A percentile compares a stretch with the other conserved stretches of the same genome.
phyloP scores from a whole-genome alignment of 2,113 vertebrate species.

The Mohoua ochrocephala region DNA sequence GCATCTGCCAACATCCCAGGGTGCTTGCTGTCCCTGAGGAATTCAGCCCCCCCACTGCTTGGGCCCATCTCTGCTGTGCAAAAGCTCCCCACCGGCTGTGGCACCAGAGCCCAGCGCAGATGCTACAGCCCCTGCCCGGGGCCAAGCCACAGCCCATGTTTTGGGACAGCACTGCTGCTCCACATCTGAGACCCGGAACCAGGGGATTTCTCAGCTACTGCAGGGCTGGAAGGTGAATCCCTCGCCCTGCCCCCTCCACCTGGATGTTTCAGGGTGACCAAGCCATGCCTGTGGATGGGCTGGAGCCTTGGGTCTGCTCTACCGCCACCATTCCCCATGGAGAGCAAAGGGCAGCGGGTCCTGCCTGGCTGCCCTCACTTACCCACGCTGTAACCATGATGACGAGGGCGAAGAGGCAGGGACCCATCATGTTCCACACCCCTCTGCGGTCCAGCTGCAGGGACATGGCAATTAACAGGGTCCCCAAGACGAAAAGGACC shows the following conservation, averaged over 20 bases:
- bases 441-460: constrained; percentile 92
- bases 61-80: not conserved
- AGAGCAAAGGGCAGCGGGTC: not conserved
- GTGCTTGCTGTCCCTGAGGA: not conserved
- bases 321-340: not conserved
- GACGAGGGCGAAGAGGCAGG: constrained; percentile 83
- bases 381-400: constrained; percentile 89
- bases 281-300: not conserved
- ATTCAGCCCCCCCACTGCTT: not conserved
- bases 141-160: fast-evolving
- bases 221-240: not conserved
- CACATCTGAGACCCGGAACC: not conserved
- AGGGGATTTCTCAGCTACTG: not conserved
- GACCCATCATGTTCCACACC: constrained; percentile 94
- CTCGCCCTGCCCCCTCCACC: not conserved
- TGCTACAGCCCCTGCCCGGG: not conserved
- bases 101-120: not conserved
- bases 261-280: not conserved
- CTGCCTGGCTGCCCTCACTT: constrained; percentile 43
- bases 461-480: constrained; percentile 90
- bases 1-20: not conserved
- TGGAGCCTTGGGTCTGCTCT: not conserved
- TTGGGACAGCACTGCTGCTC: not conserved
- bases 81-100: not conserved
- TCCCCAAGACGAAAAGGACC: constrained; percentile 86